Evolutionary conservation across 2,113 vertebrate genomes (phyloP), one percentile per base, ranked within the genome.

Genomic region (Erythrolamprus reginae): DNA sequence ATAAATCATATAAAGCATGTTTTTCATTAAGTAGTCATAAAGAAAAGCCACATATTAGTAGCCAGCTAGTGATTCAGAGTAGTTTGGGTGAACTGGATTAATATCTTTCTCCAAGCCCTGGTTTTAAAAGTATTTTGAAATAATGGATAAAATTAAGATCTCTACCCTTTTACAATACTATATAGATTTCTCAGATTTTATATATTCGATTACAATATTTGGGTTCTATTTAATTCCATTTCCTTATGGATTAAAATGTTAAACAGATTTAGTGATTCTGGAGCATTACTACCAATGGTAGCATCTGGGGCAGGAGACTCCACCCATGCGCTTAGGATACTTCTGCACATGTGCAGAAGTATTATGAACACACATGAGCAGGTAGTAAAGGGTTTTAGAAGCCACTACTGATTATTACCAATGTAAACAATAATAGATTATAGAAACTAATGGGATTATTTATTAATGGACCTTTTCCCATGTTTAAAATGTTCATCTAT

Each of bases 21-120:
- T 93, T 95, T 93, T 56, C 24, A 53, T 89, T 92, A 91, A 61
- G 58, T 89, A 0, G 70, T 55, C 85, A 38, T 42, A 42, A 93
- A 93, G 24, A 82, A 48, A 9, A 92, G 85, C 9, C 0, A 24
- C 6, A 93, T 91, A 92, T 91, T 92, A 92, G 28, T 52, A 90
- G 5, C 53, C 92, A 92, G 50, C 91, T 90, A 89, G 87, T 89
- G 23, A 1, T 51, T 94, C 0, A 17, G 87, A 84, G 15, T 88
- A 86, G 65, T 90, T 93, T 82, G 84, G 5, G 10, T 89, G n/a
- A 92, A 61, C 5, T 77, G 17, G 6, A 91, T 88, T 93, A 24
- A 52, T 48, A 53, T 1, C 0, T 90, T 93, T 93, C 89, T 90
- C 8, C 28, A 83, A 26, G 13, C 2, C 0, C 13, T 89, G 91